Percentiles rank a stretch among this genome's conserved stretches.
Evolutionary conservation across 2,888 invertebrate genomes (phyloP).

Genomic region (Lordiphosa andalusiaca): DNA sequence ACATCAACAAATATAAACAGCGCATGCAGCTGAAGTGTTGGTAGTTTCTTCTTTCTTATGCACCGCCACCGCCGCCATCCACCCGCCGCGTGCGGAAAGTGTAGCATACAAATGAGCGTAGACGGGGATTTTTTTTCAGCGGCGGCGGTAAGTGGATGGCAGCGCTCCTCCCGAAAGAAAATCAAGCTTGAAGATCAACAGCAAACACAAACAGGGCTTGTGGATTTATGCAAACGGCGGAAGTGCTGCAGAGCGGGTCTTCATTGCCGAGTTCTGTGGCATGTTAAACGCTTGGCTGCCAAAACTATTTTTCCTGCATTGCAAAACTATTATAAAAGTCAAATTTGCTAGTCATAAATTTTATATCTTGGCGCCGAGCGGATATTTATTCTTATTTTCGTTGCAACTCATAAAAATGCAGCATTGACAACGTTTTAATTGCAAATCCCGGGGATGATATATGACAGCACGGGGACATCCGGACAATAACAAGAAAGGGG

Average conservation of each 20-base stretch:
- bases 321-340: constrained; percentile 41
- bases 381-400: constrained; percentile 13
- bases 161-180: constrained; percentile 23
- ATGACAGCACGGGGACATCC: constrained; percentile 20
- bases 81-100: constrained; percentile 15
- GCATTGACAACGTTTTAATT: constrained; percentile 69
- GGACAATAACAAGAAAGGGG: constrained; percentile 1
- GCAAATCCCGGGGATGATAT: constrained; percentile 48
- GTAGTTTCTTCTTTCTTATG: background rate
- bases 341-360: constrained; percentile 23
- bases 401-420: constrained; percentile 22
- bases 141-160: constrained; percentile 1
- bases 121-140: constrained; percentile 15
- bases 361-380: constrained; percentile 21
- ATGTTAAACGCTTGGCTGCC: constrained; percentile 8
- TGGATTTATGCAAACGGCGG: constrained; percentile 31
- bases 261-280: constrained; percentile 3
- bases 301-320: background rate
- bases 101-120: constrained; percentile 58
- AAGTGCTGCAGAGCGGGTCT: background rate
- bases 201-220: constrained; percentile 38
- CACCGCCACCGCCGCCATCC: background rate
- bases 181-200: constrained; percentile 54
- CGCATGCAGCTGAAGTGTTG: constrained; percentile 38
- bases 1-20: constrained; percentile 45